These are phyloP conservation scores for Polyommatus iphigenia DNA, from an alignment of 2,888 invertebrate species.

Conservation along the genomic window DNA sequence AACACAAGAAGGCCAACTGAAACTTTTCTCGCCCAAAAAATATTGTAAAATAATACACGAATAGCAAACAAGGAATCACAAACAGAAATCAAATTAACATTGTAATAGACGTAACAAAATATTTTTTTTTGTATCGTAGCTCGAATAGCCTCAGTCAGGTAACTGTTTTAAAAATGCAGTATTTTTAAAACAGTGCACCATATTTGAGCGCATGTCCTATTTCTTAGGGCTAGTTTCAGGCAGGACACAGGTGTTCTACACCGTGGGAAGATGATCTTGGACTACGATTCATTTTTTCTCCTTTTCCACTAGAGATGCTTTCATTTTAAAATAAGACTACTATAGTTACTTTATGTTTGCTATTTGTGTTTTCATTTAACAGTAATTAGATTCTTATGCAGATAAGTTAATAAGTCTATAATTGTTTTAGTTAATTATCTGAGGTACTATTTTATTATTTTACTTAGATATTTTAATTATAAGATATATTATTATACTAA, in stretches of 20 bases:
- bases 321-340: constrained; percentile 40
- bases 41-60: no score
- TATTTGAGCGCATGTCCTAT: constrained; percentile 35
- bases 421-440: not conserved
- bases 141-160: no score
- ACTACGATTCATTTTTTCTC: constrained; percentile 51
- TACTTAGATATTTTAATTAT: not conserved
- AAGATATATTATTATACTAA: no score
- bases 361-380: not conserved
- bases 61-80: no score
- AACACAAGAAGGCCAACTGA: no score
- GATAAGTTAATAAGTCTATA: not conserved
- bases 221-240: constrained; percentile 45
- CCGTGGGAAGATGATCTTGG: constrained; percentile 70
- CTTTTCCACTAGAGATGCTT: constrained; percentile 46
- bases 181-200: constrained; percentile 39
- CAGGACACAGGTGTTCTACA: constrained; percentile 66
- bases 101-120: no score
- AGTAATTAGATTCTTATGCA: not conserved
- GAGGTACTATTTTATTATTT: not conserved
- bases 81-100: no score
- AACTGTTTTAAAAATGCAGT: no score
- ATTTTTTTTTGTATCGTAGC: no score
- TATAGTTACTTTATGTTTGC: not conserved
- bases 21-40: no score